phyloP scores from a whole-genome alignment of 2,888 invertebrate species.

The Andrena chrysosceles region DNA sequence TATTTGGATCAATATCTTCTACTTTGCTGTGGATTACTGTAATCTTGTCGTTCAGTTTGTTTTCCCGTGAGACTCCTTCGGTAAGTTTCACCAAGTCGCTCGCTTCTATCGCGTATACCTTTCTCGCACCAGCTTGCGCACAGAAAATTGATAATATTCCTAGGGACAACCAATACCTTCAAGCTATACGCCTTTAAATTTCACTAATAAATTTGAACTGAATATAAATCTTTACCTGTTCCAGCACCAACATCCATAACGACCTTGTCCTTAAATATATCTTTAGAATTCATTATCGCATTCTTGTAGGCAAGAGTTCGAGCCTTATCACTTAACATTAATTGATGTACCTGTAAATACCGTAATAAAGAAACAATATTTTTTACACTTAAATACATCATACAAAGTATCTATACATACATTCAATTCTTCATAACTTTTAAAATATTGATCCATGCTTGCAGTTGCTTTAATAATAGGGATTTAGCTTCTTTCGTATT shows the following conservation, averaged over 20 bases:
- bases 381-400: constrained; percentile 7
- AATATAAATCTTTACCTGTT: constrained; percentile 86
- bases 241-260: constrained; percentile 96
- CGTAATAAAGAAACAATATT: constrained; percentile 5
- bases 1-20: constrained; percentile 91
- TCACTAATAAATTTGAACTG: neutral
- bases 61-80: constrained; percentile 89
- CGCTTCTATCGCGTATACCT: constrained; percentile 95
- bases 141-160: constrained; percentile 96
- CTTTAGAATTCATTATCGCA: constrained; percentile 90
- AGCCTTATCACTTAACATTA: constrained; percentile 92
- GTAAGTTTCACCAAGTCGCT: constrained; percentile 89
- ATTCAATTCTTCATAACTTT: constrained; percentile 91
- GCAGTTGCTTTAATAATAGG: neutral
- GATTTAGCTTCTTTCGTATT: neutral
- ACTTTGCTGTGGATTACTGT: constrained; percentile 91
- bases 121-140: constrained; percentile 95
- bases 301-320: constrained; percentile 92
- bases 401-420: constrained; percentile 85
- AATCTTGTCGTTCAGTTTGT: constrained; percentile 88
- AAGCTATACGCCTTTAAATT: constrained; percentile 3
- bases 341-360: constrained; percentile 89
- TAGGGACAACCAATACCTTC: constrained; percentile 62
- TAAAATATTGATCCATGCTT: constrained; percentile 87
- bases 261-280: constrained; percentile 90